Evolutionary conservation across 2,113 vertebrate genomes (phyloP).

Genomic region (Tinamus guttatus): DNA sequence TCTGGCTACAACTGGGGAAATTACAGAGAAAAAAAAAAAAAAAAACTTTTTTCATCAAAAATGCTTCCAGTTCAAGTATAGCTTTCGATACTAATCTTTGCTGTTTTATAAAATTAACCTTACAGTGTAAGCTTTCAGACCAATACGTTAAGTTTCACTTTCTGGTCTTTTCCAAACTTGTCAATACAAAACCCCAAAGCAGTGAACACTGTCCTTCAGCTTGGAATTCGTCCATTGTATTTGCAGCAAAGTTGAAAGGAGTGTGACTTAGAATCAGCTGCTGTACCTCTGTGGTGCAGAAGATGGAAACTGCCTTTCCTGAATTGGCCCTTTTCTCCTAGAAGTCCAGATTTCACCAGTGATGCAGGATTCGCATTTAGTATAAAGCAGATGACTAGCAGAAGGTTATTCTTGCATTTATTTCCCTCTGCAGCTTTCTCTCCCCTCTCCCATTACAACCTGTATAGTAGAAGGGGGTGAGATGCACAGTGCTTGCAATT

Average conservation of each 20-base stretch:
- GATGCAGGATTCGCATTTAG: not conserved
- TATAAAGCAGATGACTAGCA: not conserved
- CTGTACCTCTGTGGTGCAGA: not conserved
- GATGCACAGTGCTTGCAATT: not conserved
- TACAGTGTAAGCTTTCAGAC: not conserved
- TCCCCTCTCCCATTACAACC: not conserved
- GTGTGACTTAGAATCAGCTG: not conserved
- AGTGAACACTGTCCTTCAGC: not conserved
- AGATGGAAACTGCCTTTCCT: not conserved
- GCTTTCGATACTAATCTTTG: conserved; percentile 19
- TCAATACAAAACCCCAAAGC: not conserved
- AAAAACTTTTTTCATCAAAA: not conserved
- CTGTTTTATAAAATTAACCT: conserved; percentile 34
- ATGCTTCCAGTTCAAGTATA: not conserved
- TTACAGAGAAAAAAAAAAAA: not conserved
- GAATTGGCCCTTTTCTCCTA: not conserved
- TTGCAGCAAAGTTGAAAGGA: conserved; percentile 17
- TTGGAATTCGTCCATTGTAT: not conserved
- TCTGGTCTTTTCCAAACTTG: conserved; percentile 5
- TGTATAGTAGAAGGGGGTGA: not conserved
- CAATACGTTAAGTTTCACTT: conserved; percentile 24
- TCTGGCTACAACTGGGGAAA: not conserved
- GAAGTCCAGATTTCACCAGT: not conserved
- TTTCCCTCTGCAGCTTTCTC: not conserved
- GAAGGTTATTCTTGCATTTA: not conserved